Evolutionary conservation across 2,797 vertebrate species (phyloP), one percentile per base, ranked within the genome.

Genomic region (Phrynocephalus guinanensis): DNA sequence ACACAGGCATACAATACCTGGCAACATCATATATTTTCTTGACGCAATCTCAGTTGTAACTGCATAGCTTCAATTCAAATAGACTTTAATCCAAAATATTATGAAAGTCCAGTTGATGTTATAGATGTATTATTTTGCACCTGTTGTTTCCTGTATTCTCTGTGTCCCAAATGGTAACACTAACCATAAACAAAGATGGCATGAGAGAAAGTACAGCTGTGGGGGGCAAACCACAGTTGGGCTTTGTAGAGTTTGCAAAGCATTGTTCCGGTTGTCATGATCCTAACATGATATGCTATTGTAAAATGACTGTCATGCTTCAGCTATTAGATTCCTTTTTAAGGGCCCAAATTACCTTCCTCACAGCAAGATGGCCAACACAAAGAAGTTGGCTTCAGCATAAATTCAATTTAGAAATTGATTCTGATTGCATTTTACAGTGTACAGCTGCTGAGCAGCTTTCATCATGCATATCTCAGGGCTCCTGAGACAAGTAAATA

Each of bases 361-460:
- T 16, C 33, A 26, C 26, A 80, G 76, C 60, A 85, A 85, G 22
- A 81, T 22, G 78, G 87, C 67, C 85, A 87, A n/a, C 67, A 56
- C 76, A 80, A 91, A 66, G 79, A 0, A 0, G 87, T 72, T 84
- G 83, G 60, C 66, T 79, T 60, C 67, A 78, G 0, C 0, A 78
- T 67, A 86, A 86, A 67, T 68, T 85, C 63, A 50, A 72, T 88
- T 80, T 80, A 52, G 48, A 80, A 73, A 81, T 38, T 28, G 30
- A 89, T 92, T 77, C 33, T 63, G 52, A 87, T 77, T 90, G 86
- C 10, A 26, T 86, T 78, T 82, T 68, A 81, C 13, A 70, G 10
- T 48, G 67, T 68, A 76, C 24, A 85, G 44, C 44, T 60, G 71
- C 48, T 22, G 33, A 76, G 26, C 52, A 56, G 11, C 16, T 82